Conservation (phyloP, 2,113 vertebrate genomes). For the Eurystomus gularis region DNA sequence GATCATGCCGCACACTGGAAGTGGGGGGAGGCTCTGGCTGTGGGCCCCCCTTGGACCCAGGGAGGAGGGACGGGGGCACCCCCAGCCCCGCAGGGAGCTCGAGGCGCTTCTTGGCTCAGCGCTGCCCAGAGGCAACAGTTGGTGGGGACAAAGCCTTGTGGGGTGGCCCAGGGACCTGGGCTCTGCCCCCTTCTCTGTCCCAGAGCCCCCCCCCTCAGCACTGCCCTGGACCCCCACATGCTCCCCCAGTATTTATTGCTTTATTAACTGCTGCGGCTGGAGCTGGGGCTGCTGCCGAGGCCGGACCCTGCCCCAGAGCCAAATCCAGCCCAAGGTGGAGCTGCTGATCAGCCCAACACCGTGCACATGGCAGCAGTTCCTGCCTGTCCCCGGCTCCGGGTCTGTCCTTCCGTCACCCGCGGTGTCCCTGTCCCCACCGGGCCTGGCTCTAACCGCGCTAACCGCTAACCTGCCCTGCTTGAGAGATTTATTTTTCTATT, state of each 20-base stretch:
- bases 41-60: fast-evolving
- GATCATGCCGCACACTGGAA: not conserved
- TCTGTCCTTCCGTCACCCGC: not conserved
- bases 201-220: fast-evolving
- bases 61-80: not conserved
- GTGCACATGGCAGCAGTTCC: not conserved
- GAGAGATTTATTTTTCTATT: conserved; percentile 83
- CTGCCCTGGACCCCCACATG: fast-evolving
- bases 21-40: fast-evolving
- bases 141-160: fast-evolving
- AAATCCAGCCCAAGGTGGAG: not conserved
- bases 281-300: fast-evolving
- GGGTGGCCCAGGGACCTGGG: not conserved
- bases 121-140: fast-evolving
- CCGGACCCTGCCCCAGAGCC: not conserved
- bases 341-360: not conserved
- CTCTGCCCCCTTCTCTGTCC: not conserved
- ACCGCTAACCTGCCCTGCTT: conserved; percentile 3
- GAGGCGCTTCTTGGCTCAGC: not conserved
- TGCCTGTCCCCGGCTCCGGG: fast-evolving
- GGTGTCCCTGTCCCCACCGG: not conserved
- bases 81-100: fast-evolving
- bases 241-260: conserved; percentile 41
- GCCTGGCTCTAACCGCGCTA: conserved; percentile 13
- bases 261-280: not conserved